Base-by-base conservation (phyloP, 2,888 invertebrate species). In the Caenorhabditis sp. region DNA sequence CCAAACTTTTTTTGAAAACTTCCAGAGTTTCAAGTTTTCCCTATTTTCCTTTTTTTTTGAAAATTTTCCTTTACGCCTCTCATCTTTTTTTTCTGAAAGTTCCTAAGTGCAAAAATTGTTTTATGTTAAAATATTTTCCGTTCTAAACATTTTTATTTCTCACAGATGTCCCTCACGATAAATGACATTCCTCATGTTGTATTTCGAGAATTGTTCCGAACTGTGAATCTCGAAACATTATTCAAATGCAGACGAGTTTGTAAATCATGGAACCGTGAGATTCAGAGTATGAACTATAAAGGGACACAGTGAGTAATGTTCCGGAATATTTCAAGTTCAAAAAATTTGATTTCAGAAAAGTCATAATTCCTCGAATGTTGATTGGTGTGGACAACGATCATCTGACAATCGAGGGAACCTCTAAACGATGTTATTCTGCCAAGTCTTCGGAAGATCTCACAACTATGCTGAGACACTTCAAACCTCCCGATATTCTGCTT, bases 231-330 rank as follows among this genome's bases (percentile, higher is more conserved):
- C 8, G 24, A 58, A 26, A 68, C 73, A 24, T 21, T 67, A 23
- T 59, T 66, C 14, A 58, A 23, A 12, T 73, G 73, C 27, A 64
- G 73, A 51, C 53, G 55, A 27, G 73, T 65, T 2, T 54, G 65
- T 43, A 21, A 10, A 2, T 14, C 54, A 6, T 73, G 73, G 73
- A 73, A 73, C 23, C 23, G 23, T 1, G 68, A 68, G 49, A 68
- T 73, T 36, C 24, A 6, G 0, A 53, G 68, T 24, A 62, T 68
- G 21, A 55, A 26, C 1, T 53, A 19, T 6, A 55, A 26, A 14
- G 14, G 21, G 1, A 55, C 55, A 63, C 24, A 55, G 55, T 55
- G 14, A n/a, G 55, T 55, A 8, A 12, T 21, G 5, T 53, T 50
- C 23, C 4, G 51, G 3, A 51, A 51, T 10, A 51, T 1, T 51